These are phyloP conservation scores for Cyphomyrus discorhynchus DNA, from an alignment of 2,113 vertebrate genomes.

Conservation along the genomic window DNA sequence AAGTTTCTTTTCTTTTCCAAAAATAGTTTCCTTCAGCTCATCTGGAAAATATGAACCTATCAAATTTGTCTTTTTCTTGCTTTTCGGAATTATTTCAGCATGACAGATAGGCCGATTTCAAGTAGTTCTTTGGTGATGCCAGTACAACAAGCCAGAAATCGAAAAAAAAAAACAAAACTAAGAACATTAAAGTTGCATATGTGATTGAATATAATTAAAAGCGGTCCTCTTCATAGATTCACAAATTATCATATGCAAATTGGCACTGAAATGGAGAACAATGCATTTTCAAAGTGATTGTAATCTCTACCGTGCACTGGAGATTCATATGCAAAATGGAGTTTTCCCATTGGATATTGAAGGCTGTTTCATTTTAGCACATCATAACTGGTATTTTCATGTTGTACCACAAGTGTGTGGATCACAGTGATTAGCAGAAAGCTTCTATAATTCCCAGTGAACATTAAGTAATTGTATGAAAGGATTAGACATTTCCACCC, in stretches of 20 bases:
- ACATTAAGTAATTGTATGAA: background rate
- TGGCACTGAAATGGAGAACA: background rate
- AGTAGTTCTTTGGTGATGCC: slow-evolving; percentile 25
- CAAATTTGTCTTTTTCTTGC: slow-evolving; percentile 14
- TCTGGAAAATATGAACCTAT: slow-evolving; percentile 27
- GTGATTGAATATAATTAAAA: background rate
- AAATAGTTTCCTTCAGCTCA: slow-evolving; percentile 25
- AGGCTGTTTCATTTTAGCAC: background rate
- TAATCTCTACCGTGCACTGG: background rate
- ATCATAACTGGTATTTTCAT: background rate
- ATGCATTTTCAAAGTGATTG: background rate
- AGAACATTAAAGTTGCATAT: background rate
- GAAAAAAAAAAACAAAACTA: background rate
- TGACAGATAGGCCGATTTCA: slow-evolving; percentile 10
- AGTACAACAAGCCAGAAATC: slow-evolving; percentile 9
- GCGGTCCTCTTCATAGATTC: background rate
- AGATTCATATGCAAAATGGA: background rate
- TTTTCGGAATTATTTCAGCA: slow-evolving; percentile 28
- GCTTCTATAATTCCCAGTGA: background rate
- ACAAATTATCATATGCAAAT: background rate
- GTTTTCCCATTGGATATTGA: background rate
- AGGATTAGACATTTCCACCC: background rate
- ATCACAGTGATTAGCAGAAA: background rate
- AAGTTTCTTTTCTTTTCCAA: background rate
- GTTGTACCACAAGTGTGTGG: background rate